These are phyloP conservation scores for Uropetala carovei DNA, from an alignment of 2,888 invertebrate genomes.

Conservation along the genomic window DNA sequence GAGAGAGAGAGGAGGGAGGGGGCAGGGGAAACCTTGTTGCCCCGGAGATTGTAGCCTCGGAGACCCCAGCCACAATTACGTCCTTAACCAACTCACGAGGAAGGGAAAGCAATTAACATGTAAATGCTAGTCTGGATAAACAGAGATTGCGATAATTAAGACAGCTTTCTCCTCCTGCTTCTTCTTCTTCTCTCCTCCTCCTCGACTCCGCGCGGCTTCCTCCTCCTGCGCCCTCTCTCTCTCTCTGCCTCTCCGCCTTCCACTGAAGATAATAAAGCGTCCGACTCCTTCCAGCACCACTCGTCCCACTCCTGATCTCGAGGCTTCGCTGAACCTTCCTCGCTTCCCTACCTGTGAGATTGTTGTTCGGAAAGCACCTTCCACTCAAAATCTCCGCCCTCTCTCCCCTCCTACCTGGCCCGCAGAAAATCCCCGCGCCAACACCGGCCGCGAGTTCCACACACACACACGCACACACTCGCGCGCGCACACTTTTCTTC, in stretches of 20 bases:
- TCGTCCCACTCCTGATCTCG: background rate
- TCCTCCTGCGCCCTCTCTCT: background rate
- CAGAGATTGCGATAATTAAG: conserved; percentile 64
- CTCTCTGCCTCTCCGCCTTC: background rate
- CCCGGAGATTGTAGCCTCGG: conserved; percentile 50
- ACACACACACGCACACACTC: background rate
- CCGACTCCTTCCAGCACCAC: background rate
- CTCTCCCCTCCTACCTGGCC: background rate
- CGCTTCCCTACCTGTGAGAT: background rate
- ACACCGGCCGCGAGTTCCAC: background rate
- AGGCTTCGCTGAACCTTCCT: background rate
- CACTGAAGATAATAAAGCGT: conserved; percentile 40
- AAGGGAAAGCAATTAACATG: conserved; percentile 64
- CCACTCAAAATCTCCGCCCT: background rate
- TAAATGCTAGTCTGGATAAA: conserved; percentile 64
- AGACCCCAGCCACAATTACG: conserved; percentile 36
- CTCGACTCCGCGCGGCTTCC: background rate
- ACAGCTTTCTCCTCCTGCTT: conserved; percentile 54
- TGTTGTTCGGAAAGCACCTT: background rate
- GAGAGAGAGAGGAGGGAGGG: background rate
- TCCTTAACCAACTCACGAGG: conserved; percentile 46
- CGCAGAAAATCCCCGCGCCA: background rate
- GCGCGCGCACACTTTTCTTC: background rate
- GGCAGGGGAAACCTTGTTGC: conserved; percentile 55
- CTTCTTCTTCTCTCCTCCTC: conserved; percentile 27